Conservation (phyloP, 2,888 invertebrate genomes). For the Thera britannica region DNA sequence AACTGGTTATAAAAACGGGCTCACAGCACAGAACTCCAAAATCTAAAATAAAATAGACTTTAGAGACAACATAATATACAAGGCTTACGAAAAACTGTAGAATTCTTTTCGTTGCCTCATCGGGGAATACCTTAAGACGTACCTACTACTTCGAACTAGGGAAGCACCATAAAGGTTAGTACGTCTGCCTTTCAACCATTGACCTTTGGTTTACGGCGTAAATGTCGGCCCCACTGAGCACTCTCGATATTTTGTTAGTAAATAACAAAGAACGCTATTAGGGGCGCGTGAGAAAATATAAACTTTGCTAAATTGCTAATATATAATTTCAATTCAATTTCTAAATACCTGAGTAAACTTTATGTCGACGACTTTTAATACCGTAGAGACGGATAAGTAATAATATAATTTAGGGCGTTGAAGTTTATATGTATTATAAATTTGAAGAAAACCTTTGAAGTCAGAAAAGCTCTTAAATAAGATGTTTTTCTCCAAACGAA, state of each 20-base stretch:
- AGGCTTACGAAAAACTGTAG: too few species aligned
- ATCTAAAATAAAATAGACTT: too few species aligned
- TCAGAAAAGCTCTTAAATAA: not conserved
- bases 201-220: constrained; percentile 58
- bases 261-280: constrained; percentile 32
- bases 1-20: too few species aligned
- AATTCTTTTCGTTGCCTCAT: too few species aligned
- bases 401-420: too few species aligned
- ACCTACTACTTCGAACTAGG: constrained; percentile 14
- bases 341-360: not conserved
- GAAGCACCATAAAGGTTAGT: constrained; percentile 41
- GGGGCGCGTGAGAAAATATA: too few species aligned
- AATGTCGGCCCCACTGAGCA: constrained; percentile 51
- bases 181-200: constrained; percentile 42
- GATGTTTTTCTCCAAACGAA: constrained; percentile 1
- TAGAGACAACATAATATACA: too few species aligned
- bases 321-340: not conserved
- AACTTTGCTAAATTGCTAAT: not conserved
- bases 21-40: too few species aligned
- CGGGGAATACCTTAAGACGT: not conserved
- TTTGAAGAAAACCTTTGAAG: not conserved
- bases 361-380: too few species aligned
- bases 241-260: constrained; percentile 50
- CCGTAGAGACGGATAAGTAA: too few species aligned
- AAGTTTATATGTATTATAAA: too few species aligned